Evolutionary conservation across 2,113 vertebrate genomes (phyloP), one percentile per base, ranked within the genome.

Genomic region (Marmota monax): DNA sequence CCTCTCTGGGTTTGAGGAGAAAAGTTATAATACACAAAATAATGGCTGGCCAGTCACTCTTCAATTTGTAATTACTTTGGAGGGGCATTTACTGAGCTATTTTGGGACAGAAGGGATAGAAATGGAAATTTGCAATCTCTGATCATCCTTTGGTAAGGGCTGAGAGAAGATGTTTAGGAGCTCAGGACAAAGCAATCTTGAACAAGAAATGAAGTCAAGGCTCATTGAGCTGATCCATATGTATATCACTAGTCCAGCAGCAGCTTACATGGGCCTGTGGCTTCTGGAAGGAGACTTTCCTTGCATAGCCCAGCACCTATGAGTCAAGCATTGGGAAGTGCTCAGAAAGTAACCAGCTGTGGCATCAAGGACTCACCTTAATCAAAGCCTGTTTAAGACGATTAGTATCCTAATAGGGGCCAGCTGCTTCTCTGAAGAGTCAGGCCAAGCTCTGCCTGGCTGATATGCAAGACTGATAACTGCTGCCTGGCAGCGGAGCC

Each of bases 311-410:
- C 9, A 77, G 56, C 18, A 73, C 39, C 22, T 89, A n/a, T 56
- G 16, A 80, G 22, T n/a, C 63, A 22, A 80, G 34, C 5, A 25
- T 1, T 29, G 8, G 37, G 45, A 22, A 63, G 32, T 7, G 10
- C 63, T 76, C 53, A 39, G 92, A 39, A 74, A 69, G 67, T 37
- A 90, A 69, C 70, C 29, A 85, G 72, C 61, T 96, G 39, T 86
- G 53, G 37, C 7, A 2, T 63, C 10, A 73, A 80, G 65, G 39
- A 12, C 2, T 37, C 74, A 76, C 61, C 61, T 87, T 87, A 42
- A 73, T 93, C 34, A 51, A 48, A 29, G 27, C 34, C 70, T 34
- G 2, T 27, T 85, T 63, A 61, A 14, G 25, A 29, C 84, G 70
- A 96, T 84, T 85, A 77, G 48, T n/a, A 29, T 29, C 48, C 10